Base-by-base conservation (phyloP, 2,113 vertebrate species). In the Raphicerus campestris region DNA sequence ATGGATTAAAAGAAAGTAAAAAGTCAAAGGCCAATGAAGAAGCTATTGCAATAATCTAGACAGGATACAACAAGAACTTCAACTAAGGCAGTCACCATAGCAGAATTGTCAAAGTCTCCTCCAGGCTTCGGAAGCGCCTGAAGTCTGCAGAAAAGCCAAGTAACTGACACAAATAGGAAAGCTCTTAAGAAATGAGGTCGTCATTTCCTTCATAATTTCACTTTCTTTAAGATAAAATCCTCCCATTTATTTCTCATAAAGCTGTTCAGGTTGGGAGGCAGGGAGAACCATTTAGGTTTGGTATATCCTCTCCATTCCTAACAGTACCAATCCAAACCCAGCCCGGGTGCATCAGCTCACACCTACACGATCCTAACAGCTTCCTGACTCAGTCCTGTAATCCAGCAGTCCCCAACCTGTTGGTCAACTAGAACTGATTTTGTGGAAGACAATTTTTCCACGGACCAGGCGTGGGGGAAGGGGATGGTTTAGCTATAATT, bases 1-100 rank as follows among this genome's bases (percentile, higher is more conserved):
- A 91, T 39, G 26, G 24, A 95, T 90, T 94, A 39, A 81, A 97
- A 91, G 7, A 70, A 97, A 92, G 85, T 15, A 58, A 92, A 96
- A 96, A 92, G 56, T 42, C 49, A 73, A 91, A 91, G 55, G 78
- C 22, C 75, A 96, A 51, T 30, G 15, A 78, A 90, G 30, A 81
- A 87, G 49, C n/a, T 77, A 91, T 13, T 42, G 16, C 51, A 88
- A 81, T 80, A 83, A 85, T 53, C 6, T 39, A 93, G 47, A 73
- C 22, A 94, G 66, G 60, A 91, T 83, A 47, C 35, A 97, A 94
- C 22, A 45, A 75, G 49, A 96, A 96, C 26, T 11, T 82, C 32
- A 88, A 70, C 82, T 58, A 70, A 86, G 26, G 49, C 19, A 70
- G 81, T 86, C 58, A 96, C 32, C 61, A 89, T n/a, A 95, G 55